A percentile compares a stretch with the other conserved stretches of the same genome.
These are phyloP conservation scores for Capitulum mitella DNA, from an alignment of 2,888 invertebrate species.

Conservation along the genomic window DNA sequence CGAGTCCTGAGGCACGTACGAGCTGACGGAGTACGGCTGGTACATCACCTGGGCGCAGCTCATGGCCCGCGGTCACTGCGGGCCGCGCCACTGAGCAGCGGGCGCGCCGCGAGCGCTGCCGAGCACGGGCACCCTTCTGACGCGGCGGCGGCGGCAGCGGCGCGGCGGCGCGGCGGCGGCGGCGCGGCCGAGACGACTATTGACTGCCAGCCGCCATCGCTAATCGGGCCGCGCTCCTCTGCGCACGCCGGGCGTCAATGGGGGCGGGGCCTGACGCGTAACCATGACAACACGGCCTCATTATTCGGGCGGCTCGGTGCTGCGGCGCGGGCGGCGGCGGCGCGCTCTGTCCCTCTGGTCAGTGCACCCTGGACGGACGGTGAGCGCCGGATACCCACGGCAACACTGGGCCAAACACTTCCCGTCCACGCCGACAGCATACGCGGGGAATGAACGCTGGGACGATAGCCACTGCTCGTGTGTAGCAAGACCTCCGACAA, in stretches of 20 bases:
- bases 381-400: no score
- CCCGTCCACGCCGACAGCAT: no score
- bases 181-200: not conserved
- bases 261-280: conserved; percentile 21
- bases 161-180: not conserved
- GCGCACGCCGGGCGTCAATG: conserved; percentile 21
- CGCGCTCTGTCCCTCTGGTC: no score
- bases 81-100: not conserved
- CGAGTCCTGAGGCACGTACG: conserved; percentile 30
- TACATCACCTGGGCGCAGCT: conserved; percentile 36
- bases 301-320: not conserved
- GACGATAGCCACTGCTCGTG: no score
- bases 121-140: not conserved
- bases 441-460: no score
- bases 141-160: conserved; percentile 7
- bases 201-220: conserved; percentile 10
- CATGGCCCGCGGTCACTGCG: conserved; percentile 26
- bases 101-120: not conserved
- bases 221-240: not conserved
- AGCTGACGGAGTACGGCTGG: conserved; percentile 33
- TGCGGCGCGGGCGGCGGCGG: no score
- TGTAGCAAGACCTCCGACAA: no score
- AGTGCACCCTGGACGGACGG: no score
- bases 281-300: conserved; percentile 7
- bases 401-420: no score